Conservation (phyloP, 1,140 invertebrate species). For the Cephus cinctus region DNA sequence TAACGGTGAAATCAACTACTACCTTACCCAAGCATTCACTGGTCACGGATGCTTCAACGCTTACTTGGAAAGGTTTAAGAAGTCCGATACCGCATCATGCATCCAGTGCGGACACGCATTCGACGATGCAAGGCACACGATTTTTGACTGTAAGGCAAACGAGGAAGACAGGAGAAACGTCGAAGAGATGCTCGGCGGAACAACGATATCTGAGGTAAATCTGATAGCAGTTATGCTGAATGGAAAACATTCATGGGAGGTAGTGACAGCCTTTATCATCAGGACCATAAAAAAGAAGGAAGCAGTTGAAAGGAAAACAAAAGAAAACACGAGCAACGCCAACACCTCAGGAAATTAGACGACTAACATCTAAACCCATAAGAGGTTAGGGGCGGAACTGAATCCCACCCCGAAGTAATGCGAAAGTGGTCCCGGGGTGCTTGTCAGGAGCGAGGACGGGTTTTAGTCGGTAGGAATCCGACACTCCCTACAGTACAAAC, state of each 20-base stretch:
- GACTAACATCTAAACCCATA: background rate
- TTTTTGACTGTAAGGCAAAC: slow-evolving; percentile 14
- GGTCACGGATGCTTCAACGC: slow-evolving; percentile 22
- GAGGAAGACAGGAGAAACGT: slow-evolving; percentile 3
- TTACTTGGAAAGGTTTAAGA: slow-evolving; percentile 15
- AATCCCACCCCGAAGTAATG: background rate
- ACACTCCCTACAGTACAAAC: slow-evolving; percentile 3
- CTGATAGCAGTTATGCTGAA: slow-evolving; percentile 4
- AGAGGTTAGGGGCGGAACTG: background rate
- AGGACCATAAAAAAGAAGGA: slow-evolving; percentile 7
- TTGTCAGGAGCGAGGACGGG: background rate
- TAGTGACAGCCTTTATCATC: background rate
- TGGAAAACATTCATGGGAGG: slow-evolving; percentile 4
- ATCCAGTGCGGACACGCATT: slow-evolving; percentile 6
- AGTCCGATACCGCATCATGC: slow-evolving; percentile 7
- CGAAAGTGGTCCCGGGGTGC: slow-evolving; percentile 1
- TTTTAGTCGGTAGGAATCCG: slow-evolving; percentile 11
- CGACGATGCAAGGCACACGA: slow-evolving; percentile 21
- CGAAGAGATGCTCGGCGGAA: background rate
- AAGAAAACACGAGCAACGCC: background rate
- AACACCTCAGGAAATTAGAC: background rate
- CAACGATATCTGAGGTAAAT: background rate
- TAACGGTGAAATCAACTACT: slow-evolving; percentile 19
- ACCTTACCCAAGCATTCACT: slow-evolving; percentile 22
- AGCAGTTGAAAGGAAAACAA: slow-evolving; percentile 1